Base-by-base conservation (phyloP, 2,888 invertebrate species). In the Bimastos eiseni region DNA sequence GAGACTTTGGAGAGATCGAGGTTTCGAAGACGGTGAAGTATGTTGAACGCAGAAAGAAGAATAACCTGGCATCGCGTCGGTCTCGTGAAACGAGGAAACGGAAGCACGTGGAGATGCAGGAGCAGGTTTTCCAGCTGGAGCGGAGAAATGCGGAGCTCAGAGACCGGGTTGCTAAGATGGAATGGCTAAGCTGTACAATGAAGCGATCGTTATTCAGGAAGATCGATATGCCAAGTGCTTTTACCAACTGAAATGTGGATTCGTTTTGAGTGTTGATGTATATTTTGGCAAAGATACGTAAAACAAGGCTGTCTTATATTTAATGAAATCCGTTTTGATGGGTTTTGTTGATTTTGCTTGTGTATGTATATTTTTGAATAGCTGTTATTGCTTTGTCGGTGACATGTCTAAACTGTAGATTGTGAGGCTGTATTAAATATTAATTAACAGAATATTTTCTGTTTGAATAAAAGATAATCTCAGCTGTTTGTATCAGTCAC, bases 41-140 rank as follows among this genome's bases (percentile, higher is more conserved):
- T 93, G 94, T 90, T 86, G 93, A 36, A 92, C 93, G 94, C 38
- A 86, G 94, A n/a, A 92, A 92, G 88, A 94, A 94, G 93, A 94
- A 94, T 91, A 94, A 94, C 91, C 92, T 93, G 30, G 94, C 94
- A 4, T 94, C 94, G 3, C 92, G 93, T 90, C 91, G 94, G 88
- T 94, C 94, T 0, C 92, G 94, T 30, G 93, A 94, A 90, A 93
- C 93, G 89, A 91, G 94, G 89, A 94, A 94, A 91, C 90, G 92
- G 91, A 94, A 94, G 92, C 94, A 92, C 91, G 89, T 86, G 0
- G 93, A 93, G n/a, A 93, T 94, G 94, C 94, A 94, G 70, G 90
- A 90, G 21, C 93, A 94, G 90, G 93, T 94, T 0, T 92, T 93
- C 5, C 92, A 92, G 33, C 92, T 94, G 24, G 93, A 93, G 41